Conservation (phyloP, 2,797 vertebrate species). For the Siniperca obscura region DNA sequence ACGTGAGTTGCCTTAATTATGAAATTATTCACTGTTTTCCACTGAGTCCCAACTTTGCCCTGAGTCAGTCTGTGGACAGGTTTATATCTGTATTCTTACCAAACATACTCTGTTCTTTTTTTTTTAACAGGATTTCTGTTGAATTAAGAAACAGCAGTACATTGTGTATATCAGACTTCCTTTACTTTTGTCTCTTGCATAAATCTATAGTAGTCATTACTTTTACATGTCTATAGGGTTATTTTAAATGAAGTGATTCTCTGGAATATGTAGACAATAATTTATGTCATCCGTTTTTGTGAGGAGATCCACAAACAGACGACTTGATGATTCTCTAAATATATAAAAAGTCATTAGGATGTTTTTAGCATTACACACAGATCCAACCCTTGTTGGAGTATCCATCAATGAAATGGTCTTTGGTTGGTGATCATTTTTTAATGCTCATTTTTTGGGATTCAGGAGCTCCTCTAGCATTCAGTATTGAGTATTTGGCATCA, state of each 20-base stretch:
- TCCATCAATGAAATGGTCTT: background rate
- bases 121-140: conserved; percentile 13
- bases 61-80: conserved; percentile 13
- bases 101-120: conserved; percentile 18
- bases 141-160: conserved; percentile 42
- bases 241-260: conserved; percentile 67
- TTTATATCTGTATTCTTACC: conserved; percentile 34
- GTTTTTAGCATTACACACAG: background rate
- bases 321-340: background rate
- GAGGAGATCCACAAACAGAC: conserved; percentile 10
- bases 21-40: conserved; percentile 48
- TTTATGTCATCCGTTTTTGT: background rate
- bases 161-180: background rate
- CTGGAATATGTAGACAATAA: conserved; percentile 30
- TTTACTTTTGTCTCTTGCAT: conserved; percentile 40
- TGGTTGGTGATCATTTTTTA: conserved; percentile 36
- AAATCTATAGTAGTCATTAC: conserved; percentile 69
- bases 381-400: background rate
- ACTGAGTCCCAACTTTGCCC: conserved; percentile 22
- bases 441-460: conserved; percentile 48
- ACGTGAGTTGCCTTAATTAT: conserved; percentile 43
- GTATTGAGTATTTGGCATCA: conserved; percentile 43
- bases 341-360: background rate
- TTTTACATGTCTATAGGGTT: conserved; percentile 55
- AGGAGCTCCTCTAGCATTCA: conserved; percentile 21